Evolutionary conservation across 1,140 invertebrate genomes (phyloP).

Genomic region (Neuroterus valhalla): DNA sequence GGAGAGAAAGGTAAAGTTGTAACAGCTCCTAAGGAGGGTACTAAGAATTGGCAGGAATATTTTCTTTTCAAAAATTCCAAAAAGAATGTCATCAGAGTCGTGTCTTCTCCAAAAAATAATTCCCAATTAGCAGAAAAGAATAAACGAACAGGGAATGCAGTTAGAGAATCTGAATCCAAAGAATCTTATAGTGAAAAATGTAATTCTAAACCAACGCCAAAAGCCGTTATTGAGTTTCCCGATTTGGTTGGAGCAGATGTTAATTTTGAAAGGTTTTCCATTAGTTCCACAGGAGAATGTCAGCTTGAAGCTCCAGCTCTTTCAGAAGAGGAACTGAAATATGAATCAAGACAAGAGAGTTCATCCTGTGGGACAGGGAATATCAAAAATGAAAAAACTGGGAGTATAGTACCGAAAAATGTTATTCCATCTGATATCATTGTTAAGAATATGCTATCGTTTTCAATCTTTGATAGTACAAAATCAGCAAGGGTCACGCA

Average conservation of each 20-base stretch:
- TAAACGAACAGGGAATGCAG: no score
- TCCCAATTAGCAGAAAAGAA: no score
- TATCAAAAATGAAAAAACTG: neutral
- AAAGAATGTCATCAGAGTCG: neutral
- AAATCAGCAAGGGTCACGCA: constrained; percentile 19
- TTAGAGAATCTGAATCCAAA: no score
- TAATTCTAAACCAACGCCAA: no score
- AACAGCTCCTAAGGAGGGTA: constrained; percentile 27
- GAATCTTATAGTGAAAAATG: no score
- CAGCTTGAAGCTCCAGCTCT: no score
- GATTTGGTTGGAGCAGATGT: no score
- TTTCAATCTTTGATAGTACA: constrained; percentile 42
- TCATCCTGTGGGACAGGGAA: neutral
- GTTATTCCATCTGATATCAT: constrained; percentile 18
- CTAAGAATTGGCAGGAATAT: constrained; percentile 12
- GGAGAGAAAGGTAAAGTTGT: constrained; percentile 33
- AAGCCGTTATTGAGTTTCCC: no score
- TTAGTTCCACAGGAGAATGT: no score
- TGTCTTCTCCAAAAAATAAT: neutral
- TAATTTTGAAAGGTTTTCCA: no score
- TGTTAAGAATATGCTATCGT: constrained; percentile 44
- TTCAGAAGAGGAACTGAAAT: no score
- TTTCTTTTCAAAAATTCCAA: constrained; percentile 25
- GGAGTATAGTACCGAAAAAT: neutral
- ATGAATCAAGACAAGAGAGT: neutral